A percentile compares a stretch with the other conserved stretches of the same genome.
Conservation (phyloP, 2,888 invertebrate species). For the Phortica magna region DNA sequence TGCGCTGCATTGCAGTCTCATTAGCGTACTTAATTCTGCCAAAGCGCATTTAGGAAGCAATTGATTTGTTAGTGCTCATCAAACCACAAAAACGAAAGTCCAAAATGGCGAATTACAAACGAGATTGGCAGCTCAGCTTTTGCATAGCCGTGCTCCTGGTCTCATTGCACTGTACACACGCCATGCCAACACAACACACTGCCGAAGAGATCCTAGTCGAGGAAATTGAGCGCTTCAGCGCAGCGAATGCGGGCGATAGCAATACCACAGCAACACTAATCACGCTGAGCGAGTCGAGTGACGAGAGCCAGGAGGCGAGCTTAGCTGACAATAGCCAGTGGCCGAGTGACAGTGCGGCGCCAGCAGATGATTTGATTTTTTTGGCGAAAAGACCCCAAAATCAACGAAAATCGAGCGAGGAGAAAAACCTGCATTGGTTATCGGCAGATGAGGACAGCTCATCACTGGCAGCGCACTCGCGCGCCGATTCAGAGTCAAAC, state of each 20-base stretch:
- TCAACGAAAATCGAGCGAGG: constrained; percentile 35
- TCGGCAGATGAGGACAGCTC: constrained; percentile 44
- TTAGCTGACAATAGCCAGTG: neutral
- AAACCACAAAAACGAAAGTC: neutral
- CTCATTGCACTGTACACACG: neutral
- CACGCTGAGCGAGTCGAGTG: constrained; percentile 46
- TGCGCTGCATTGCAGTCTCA: neutral
- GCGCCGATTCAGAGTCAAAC: constrained; percentile 34
- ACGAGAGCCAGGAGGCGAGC: neutral
- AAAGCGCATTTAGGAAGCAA: neutral
- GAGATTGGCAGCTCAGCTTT: constrained; percentile 10
- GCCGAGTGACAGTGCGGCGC: constrained; percentile 38
- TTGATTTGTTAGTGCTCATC: neutral
- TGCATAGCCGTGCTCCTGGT: neutral
- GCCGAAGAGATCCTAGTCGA: constrained; percentile 49
- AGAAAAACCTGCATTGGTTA: constrained; percentile 39
- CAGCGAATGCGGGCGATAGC: constrained; percentile 32
- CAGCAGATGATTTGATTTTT: constrained; percentile 73
- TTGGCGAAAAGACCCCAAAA: constrained; percentile 53
- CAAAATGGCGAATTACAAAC: constrained; percentile 36
- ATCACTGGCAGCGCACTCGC: constrained; percentile 27
- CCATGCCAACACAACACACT: neutral
- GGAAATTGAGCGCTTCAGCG: constrained; percentile 46
- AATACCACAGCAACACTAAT: constrained; percentile 47
- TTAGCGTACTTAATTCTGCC: neutral